Evolutionary conservation across 2,113 vertebrate genomes (phyloP), one percentile per base, ranked within the genome.

Genomic region (Panthera uncia): DNA sequence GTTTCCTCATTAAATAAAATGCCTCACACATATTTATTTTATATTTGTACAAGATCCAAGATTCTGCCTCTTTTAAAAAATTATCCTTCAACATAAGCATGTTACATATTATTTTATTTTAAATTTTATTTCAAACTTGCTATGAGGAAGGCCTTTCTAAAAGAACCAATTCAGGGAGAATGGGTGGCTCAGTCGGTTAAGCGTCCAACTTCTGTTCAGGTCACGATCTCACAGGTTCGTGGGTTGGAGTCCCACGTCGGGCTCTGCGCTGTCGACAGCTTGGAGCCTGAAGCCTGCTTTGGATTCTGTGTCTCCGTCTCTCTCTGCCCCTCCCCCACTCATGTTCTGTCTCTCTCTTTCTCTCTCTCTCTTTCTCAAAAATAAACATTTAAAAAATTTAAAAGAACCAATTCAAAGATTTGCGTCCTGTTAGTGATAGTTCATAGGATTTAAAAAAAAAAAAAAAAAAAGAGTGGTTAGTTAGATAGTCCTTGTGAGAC

Each of bases 81-180:
- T 45, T 86, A 57, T 73, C 19, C 25, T 94, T 94, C 79, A 89
- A 73, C 14, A n/a, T 84, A n/a, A 36, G 19, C 65, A 92, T 80
- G 8, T 6, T 80, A 80, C 11, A 96, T 80, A 78, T 48, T 78
- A 5, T 91, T 95, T 73, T 73, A 57, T 41, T 50, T 81, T 73
- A 76, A 85, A 81, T 80, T 96, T 74, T 73, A 74, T 83, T 76
- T 95, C 21, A 90, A 81, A 96, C 4, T 92, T 80, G n/a, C 69
- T 80, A 25, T 76, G 68, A 76, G 36, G 61, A 52, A 93, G 61
- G 3, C 8, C 48, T 48, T 90, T 86, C 45, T 57, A 57, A 57
- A 57, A 57, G 55, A 57, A 57, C 19, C 55, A 57, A 57, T 21
- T 57, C 2, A 57, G 55, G 55, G 15, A 55, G 15, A 55, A 55